Base-by-base conservation (phyloP, 2,888 invertebrate species). In the Sesamia inferens region DNA sequence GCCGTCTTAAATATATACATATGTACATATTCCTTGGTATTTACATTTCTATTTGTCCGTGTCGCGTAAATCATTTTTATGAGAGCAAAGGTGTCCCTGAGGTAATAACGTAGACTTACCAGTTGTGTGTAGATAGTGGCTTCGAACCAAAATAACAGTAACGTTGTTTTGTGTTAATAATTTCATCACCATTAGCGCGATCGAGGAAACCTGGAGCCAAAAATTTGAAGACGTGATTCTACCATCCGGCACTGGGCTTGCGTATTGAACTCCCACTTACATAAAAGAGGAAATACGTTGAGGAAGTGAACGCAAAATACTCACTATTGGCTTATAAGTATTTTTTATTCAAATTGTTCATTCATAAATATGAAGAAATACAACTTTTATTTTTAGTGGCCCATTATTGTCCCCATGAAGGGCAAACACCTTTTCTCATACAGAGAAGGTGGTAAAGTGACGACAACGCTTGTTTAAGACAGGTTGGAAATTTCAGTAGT, bases 11-110 rank as follows among this genome's bases (percentile, higher is more conserved):
- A 47, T 63, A 77, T 58, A 59, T 31, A 31, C 31, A 31, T 31
- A n/a, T n/a, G n/a, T n/a, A 31, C 31, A 31, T 22, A 31, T 22
- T 11, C 14, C 58, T 58, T 65, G 13, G 3, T 58, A 59, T 58
- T 44, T 58, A 48, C 4, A n/a, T 64, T 78, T 59, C 10, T 39
- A 22, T 54, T 78, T 6, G 22, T 0, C 19, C 39, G 5, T 39
- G 13, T 51, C 24, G 16, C 31, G 24, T n/a, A n/a, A n/a, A 54
- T n/a, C 10, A 54, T 54, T 54, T 10, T 54, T 54, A 54, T n/a
- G 1, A n/a, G n/a, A n/a, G n/a, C 51, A 54, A n/a, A n/a, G 51
- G 10, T 51, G 5, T 10, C 1, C 19, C 19, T 8, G 19, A 4
- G n/a, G 10, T 54, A n/a, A n/a, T n/a, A 2, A 19, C 19, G 8